A percentile compares a stretch with the other conserved stretches of the same genome.
phyloP scores from a whole-genome alignment of 2,113 vertebrate species.

The Rhinolophus ferrumequinum region DNA sequence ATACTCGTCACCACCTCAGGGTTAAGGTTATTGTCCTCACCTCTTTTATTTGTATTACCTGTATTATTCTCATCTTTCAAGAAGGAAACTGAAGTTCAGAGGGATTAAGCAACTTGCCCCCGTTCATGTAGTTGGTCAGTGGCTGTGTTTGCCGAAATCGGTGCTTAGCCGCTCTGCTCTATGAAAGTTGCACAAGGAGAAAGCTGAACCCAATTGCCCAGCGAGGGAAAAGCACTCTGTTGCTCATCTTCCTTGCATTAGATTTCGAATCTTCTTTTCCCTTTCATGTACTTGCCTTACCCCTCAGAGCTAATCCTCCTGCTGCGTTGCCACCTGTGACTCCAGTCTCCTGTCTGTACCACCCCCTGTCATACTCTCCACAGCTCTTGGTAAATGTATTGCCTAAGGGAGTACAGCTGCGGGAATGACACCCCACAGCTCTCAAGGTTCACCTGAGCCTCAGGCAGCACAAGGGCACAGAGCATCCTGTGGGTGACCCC shows the following conservation, averaged over 20 bases:
- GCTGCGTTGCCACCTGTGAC: too few relatives aligned
- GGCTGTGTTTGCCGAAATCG: not conserved
- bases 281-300: not conserved
- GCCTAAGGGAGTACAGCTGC: not conserved
- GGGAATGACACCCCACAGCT: accelerated
- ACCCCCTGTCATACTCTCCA: not conserved
- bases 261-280: not conserved
- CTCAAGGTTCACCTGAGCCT: not conserved
- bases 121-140: not conserved
- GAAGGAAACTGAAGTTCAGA: not conserved
- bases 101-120: not conserved
- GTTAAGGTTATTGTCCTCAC: not conserved
- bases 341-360: not conserved
- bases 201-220: not conserved
- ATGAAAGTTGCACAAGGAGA: not conserved
- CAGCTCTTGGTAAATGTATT: not conserved
- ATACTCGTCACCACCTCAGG: not conserved
- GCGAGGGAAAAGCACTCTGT: not conserved
- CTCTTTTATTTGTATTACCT: not conserved
- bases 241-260: not conserved
- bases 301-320: not conserved
- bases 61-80: not conserved
- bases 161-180: accelerated
- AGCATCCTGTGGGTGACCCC: not conserved
- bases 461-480: not conserved